phyloP scores from a whole-genome alignment of 2,113 vertebrate species.

The Oncorhynchus clarkii region DNA sequence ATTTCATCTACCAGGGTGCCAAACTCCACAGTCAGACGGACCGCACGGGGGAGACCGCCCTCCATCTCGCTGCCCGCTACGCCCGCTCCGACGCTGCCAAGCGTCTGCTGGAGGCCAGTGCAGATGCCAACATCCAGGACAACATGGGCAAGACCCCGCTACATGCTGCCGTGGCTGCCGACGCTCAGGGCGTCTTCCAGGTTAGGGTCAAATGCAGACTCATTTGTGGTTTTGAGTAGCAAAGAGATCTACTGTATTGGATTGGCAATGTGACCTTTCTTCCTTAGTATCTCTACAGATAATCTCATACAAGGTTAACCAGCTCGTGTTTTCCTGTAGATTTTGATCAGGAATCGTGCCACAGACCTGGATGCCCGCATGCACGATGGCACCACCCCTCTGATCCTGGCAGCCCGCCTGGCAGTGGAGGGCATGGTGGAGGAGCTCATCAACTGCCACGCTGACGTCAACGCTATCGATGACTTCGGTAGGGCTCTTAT shows the following conservation, averaged over 20 bases:
- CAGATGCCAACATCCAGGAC: conserved; percentile 95
- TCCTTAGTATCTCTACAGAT: too few relatives aligned
- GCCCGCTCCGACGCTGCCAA: conserved; percentile 96
- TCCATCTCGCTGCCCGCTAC: conserved; percentile 94
- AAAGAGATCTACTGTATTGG: not conserved
- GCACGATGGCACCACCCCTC: conserved; percentile 93
- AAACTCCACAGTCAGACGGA: conserved; percentile 97
- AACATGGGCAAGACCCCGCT: conserved; percentile 96
- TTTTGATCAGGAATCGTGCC: conserved; percentile 94
- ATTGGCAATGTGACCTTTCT: not conserved
- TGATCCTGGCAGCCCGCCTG: conserved; percentile 92
- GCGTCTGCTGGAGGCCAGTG: conserved; percentile 93
- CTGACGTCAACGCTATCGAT: conserved; percentile 93
- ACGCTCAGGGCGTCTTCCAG: conserved; percentile 97
- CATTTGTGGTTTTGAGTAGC: not conserved
- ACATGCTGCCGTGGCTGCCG: conserved; percentile 90
- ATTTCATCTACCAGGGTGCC: conserved; percentile 97
- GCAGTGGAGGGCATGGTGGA: conserved; percentile 98
- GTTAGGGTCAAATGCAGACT: conserved; percentile 56
- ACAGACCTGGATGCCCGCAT: conserved; percentile 95
- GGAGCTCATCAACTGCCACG: conserved; percentile 94
- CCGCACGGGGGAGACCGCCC: conserved; percentile 92
- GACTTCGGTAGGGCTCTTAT: conserved; percentile 81
- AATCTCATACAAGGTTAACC: not conserved
- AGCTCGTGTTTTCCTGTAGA: conserved; percentile 66